Percentiles rank a stretch among this genome's conserved stretches.
These are phyloP conservation scores for Parnassius glacialis DNA, from an alignment of 2,888 invertebrate species.

Conservation along the genomic window DNA sequence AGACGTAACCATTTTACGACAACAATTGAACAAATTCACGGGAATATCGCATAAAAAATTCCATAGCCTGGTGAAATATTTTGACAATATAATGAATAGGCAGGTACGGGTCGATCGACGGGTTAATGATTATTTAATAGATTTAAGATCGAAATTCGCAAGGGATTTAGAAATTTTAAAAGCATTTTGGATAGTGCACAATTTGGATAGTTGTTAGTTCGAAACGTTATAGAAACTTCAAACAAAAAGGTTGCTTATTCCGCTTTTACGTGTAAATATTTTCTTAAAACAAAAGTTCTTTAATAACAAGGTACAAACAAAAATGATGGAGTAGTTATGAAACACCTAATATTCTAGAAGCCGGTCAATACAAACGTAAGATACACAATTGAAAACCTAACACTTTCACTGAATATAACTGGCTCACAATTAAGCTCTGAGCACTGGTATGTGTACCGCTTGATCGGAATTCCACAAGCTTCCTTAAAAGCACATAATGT, in stretches of 20 bases:
- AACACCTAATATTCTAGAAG: too few relatives aligned
- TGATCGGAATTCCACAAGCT: conserved; percentile 9
- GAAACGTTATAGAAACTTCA: too few relatives aligned
- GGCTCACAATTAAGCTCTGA: conserved; percentile 8
- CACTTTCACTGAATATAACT: conserved; percentile 3
- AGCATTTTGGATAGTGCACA: not conserved
- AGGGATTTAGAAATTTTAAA: not conserved
- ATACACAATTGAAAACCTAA: not conserved
- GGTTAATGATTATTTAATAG: conserved; percentile 71
- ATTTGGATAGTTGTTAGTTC: not conserved
- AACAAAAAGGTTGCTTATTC: too few relatives aligned
- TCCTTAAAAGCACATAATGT: conserved; percentile 18
- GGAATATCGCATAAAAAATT: conserved; percentile 57
- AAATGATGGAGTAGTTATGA: too few relatives aligned
- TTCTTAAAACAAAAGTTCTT: too few relatives aligned
- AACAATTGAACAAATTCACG: conserved; percentile 71
- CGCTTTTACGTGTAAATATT: too few relatives aligned
- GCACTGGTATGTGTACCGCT: conserved; percentile 7
- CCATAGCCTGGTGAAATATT: conserved; percentile 68
- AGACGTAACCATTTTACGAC: conserved; percentile 64
- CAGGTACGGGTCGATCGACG: conserved; percentile 57
- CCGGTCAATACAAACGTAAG: too few relatives aligned
- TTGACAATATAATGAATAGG: conserved; percentile 76
- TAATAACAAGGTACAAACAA: too few relatives aligned
- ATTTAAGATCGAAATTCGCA: conserved; percentile 34